A percentile compares a stretch with the other conserved stretches of the same genome.
phyloP scores from a whole-genome alignment of 2,888 invertebrate genomes.

The Drosophila meridiana region DNA sequence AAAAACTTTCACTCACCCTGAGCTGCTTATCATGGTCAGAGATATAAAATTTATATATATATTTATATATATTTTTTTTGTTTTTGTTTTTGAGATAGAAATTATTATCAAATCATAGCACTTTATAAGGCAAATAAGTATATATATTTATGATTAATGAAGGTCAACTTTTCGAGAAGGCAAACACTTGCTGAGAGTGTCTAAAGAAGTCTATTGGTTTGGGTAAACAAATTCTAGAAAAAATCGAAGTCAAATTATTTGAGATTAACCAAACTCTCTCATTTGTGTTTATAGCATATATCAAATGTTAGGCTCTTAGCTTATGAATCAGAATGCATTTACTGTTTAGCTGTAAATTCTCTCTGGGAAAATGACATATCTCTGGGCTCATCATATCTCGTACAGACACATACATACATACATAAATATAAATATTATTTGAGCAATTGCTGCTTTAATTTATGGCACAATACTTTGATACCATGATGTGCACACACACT shows the following conservation, averaged over 20 bases:
- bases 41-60: background rate
- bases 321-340: slow-evolving; percentile 2
- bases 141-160: background rate
- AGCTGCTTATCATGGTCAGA: slow-evolving; percentile 12
- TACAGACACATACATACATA: background rate
- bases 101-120: slow-evolving; percentile 9
- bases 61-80: background rate
- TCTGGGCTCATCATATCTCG: background rate
- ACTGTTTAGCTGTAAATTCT: background rate
- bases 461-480: slow-evolving; percentile 15
- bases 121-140: background rate
- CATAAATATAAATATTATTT: slow-evolving; percentile 13
- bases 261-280: background rate
- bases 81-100: background rate
- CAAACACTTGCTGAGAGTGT: background rate
- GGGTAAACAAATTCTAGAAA: background rate
- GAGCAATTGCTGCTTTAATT: slow-evolving; percentile 25
- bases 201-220: background rate
- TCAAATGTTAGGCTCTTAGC: background rate
- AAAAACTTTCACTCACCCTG: slow-evolving; percentile 27
- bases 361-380: background rate
- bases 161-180: slow-evolving; percentile 4
- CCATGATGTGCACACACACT: slow-evolving; percentile 25
- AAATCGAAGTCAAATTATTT: background rate
- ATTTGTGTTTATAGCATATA: background rate